These are phyloP conservation scores for Tethya wilhelma DNA, from an alignment of 37 sponge, comb jelly and placozoan species.

Conservation along the genomic window DNA sequence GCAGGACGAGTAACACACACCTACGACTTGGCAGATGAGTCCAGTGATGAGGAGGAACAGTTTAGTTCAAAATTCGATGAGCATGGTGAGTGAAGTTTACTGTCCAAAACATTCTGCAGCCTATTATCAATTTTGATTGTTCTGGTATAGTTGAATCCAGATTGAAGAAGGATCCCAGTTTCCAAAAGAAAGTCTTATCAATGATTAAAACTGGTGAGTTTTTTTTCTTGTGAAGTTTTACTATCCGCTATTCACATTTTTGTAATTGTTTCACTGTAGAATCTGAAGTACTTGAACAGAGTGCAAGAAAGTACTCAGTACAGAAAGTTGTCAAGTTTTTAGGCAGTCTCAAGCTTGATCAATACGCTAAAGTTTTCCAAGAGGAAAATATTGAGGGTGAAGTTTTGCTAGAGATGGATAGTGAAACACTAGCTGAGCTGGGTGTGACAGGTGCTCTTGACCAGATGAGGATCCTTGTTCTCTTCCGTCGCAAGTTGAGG, in stretches of 20 bases:
- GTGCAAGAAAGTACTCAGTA: slow-evolving; percentile 21
- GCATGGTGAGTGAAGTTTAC: neutral
- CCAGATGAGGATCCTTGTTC: slow-evolving; percentile 32
- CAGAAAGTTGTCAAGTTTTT: slow-evolving; percentile 55
- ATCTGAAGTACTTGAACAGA: slow-evolving; percentile 2
- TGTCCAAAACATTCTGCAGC: neutral
- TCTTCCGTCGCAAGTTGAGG: slow-evolving; percentile 1
- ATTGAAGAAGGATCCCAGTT: slow-evolving; percentile 12
- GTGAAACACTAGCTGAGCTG: slow-evolving; percentile 34
- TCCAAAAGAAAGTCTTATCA: slow-evolving; percentile 3
- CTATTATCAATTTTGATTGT: neutral
- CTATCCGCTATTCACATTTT: neutral
- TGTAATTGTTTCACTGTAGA: neutral
- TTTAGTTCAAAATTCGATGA: neutral
- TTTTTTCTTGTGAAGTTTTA: neutral
- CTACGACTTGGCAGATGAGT: neutral
- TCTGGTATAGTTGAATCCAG: slow-evolving; percentile 18
- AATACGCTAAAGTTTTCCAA: slow-evolving; percentile 30
- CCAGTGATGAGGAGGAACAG: slow-evolving; percentile 34
- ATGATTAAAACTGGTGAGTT: neutral
- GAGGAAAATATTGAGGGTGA: slow-evolving; percentile 63
- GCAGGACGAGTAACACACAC: slow-evolving; percentile 11
- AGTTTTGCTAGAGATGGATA: slow-evolving; percentile 34
- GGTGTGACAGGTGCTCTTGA: slow-evolving; percentile 51
- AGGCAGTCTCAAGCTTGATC: slow-evolving; percentile 18